phyloP scores from a whole-genome alignment of 2,797 vertebrate species.

The Crotalus adamanteus region DNA sequence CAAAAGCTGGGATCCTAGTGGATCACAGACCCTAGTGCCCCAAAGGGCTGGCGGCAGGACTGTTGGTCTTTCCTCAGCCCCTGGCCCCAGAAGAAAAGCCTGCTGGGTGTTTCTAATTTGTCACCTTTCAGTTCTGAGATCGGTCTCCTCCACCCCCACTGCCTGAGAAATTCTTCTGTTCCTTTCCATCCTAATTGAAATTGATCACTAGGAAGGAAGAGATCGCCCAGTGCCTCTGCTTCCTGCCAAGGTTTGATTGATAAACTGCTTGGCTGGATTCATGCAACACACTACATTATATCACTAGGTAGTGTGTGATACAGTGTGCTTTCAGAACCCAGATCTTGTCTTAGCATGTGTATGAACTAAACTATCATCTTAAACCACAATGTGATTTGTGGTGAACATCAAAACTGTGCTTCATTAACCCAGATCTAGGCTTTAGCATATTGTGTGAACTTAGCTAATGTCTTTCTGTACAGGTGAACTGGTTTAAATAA shows the following conservation, averaged over 20 bases:
- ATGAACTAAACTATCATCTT: background rate
- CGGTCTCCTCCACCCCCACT: background rate
- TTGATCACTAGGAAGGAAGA: background rate
- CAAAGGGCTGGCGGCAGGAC: background rate
- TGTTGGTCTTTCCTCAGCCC: background rate
- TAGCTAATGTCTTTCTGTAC: background rate
- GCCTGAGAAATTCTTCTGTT: conserved; percentile 8
- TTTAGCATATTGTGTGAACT: background rate
- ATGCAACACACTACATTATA: background rate
- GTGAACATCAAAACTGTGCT: background rate
- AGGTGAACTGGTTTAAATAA: background rate
- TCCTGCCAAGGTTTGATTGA: background rate
- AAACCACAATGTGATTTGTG: background rate
- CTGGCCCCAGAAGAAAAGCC: background rate
- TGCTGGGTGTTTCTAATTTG: background rate
- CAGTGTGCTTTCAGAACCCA: background rate
- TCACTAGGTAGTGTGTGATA: background rate
- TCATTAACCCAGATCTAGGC: background rate
- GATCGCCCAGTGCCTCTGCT: background rate
- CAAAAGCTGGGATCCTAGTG: background rate
- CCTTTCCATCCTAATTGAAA: conserved; percentile 28
- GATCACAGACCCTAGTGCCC: background rate
- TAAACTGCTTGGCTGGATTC: background rate
- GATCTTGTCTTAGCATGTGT: background rate
- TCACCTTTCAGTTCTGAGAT: background rate